These are phyloP conservation scores for Melanogrammus aeglefinus DNA, from an alignment of 2,797 vertebrate genomes.

Conservation along the genomic window DNA sequence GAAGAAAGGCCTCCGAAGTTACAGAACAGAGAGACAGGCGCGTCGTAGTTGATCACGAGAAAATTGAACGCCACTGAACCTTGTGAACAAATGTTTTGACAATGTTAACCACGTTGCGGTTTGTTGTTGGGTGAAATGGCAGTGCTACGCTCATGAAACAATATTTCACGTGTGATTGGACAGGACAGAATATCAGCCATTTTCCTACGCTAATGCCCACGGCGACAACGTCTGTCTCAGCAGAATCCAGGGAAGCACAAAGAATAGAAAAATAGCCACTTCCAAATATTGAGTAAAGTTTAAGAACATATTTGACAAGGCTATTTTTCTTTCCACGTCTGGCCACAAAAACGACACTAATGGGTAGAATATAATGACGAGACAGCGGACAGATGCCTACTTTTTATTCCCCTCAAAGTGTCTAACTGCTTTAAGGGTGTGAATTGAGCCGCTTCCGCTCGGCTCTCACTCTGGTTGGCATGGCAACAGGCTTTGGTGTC, in stretches of 20 bases:
- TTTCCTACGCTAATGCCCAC: not conserved
- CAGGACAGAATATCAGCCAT: conserved; percentile 8
- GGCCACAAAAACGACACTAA: no score
- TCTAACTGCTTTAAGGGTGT: conserved; percentile 27
- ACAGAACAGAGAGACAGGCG: conserved; percentile 35
- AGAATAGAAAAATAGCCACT: no score
- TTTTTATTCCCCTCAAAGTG: no score
- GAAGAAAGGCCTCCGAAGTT: conserved; percentile 59
- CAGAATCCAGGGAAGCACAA: conserved; percentile 24
- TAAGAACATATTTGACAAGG: no score
- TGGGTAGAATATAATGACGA: no score
- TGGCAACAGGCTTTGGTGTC: conserved; percentile 58
- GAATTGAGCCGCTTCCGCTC: conserved; percentile 25
- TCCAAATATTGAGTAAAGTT: no score
- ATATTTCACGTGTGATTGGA: conserved; percentile 50
- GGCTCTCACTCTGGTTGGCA: conserved; percentile 48
- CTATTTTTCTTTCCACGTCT: no score
- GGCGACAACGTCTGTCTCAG: conserved; percentile 25
- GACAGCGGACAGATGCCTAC: no score
- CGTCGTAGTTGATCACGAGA: conserved; percentile 58
- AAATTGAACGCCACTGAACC: conserved; percentile 74
- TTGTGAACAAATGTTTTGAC: conserved; percentile 76
- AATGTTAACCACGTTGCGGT: conserved; percentile 59
- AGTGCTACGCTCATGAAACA: conserved; percentile 30
- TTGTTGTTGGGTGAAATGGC: conserved; percentile 66